Percentiles rank a stretch among this genome's conserved stretches.
Evolutionary conservation across 1,140 invertebrate species (phyloP).

Genomic region (Paraescarpia echinospica): DNA sequence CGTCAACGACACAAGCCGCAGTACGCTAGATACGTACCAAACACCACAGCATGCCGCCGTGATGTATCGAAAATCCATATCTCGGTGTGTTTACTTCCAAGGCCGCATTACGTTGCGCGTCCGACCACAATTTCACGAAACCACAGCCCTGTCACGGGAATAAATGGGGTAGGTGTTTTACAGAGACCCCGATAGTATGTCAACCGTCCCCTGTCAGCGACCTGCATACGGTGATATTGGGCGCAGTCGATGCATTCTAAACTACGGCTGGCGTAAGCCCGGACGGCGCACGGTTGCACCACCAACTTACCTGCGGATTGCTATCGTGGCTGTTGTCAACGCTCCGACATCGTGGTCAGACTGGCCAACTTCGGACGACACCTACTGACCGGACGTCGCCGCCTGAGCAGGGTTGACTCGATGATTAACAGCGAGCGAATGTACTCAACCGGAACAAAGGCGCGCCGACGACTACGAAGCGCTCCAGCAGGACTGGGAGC

Average conservation of each 20-base stretch:
- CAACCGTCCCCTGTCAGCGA: not conserved
- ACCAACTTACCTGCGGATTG: not conserved
- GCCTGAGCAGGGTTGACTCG: not conserved
- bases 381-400: not conserved
- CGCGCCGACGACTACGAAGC: not conserved
- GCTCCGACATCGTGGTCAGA: not conserved
- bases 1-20: not conserved
- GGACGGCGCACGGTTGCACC: not conserved
- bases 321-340: not conserved
- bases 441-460: conserved; percentile 3
- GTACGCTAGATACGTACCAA: not conserved
- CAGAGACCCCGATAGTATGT: not conserved
- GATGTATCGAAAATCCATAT: not conserved
- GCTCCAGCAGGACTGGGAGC: not conserved
- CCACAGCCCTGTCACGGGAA: not conserved
- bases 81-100: not conserved
- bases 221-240: not conserved
- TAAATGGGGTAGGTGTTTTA: not conserved
- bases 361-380: not conserved
- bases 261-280: not conserved
- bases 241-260: not conserved
- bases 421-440: not conserved
- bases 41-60: not conserved
- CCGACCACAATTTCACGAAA: not conserved
- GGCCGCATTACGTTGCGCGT: not conserved